Evolutionary conservation across 2,888 invertebrate genomes (phyloP), one percentile per base, ranked within the genome.

Genomic region (Meiosimyza platycephala): DNA sequence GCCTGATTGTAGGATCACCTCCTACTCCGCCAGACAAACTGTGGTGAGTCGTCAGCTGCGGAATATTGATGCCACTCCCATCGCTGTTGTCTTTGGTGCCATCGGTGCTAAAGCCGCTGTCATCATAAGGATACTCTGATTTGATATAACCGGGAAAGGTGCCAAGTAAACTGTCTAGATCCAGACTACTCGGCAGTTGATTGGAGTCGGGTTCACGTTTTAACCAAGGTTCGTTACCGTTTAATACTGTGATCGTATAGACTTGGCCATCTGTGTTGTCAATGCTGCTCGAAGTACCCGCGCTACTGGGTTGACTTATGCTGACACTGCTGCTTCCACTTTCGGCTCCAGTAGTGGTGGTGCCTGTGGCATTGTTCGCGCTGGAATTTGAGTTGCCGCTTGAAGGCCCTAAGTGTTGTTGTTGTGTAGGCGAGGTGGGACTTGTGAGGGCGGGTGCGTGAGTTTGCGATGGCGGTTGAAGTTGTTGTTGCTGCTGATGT

Each of bases 201-300:
- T 88, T 88, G 16, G 60, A 16, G 48, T 81, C 81, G 16, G 90
- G 89, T 80, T 92, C 92, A 81, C 93, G 89, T 88, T 93, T 90
- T 86, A 93, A 89, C 90, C 92, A 91, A 75, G 91, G 89, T 86
- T 90, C 89, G 82, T 92, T 89, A 79, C 93, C 93, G 87, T 95
- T 95, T 83, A 95, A 91, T 85, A 95, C 95, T 82, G 95, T 95
- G 77, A 95, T 88, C 72, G 95, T 95, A 86, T 95, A 95, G 83
- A 95, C 95, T 79, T 87, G 87, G 78, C 94, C 93, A 81, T 94
- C 94, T n/a, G 93, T 92, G 82, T 92, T 93, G 78, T 84, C 83
- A 76, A 84, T 80, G 77, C 80, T 83, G 76, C 80, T 83, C 76
- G 83, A 80, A 59, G 80, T 81, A 72, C 81, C 81, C 76, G 84